Conservation (phyloP, 92 coral and sea anemone species). For the Hydrozoanthus gracilis region DNA sequence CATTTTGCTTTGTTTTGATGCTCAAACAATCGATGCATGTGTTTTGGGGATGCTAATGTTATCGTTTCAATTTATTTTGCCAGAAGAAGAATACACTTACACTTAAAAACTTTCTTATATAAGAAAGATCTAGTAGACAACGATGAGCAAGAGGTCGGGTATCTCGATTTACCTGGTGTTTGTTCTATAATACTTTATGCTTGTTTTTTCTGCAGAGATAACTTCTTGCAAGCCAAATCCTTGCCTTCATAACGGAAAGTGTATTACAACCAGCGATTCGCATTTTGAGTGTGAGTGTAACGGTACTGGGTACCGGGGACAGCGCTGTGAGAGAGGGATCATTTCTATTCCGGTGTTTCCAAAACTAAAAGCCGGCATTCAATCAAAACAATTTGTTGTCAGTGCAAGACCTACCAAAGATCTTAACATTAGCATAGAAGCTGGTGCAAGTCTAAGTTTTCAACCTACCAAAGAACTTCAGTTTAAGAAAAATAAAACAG, state of each 20-base stretch:
- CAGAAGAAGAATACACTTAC: too few relatives aligned
- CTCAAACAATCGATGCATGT: too few relatives aligned
- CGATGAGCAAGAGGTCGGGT: too few relatives aligned
- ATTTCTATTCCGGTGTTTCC: slow-evolving; percentile 58
- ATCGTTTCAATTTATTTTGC: too few relatives aligned
- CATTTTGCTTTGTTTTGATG: too few relatives aligned
- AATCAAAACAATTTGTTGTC: slow-evolving; percentile 36
- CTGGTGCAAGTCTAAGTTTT: not conserved
- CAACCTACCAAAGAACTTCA: slow-evolving; percentile 27
- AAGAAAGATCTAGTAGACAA: too few relatives aligned
- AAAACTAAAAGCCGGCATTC: slow-evolving; percentile 9
- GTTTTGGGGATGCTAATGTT: too few relatives aligned
- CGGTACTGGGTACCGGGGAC: too few relatives aligned
- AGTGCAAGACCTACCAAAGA: slow-evolving; percentile 42
- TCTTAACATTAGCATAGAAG: slow-evolving; percentile 6
- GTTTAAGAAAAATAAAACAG: not conserved
- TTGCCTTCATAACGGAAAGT: slow-evolving; percentile 56
- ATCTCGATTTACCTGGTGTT: too few relatives aligned
- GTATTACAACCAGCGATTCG: slow-evolving; percentile 30
- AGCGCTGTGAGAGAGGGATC: slow-evolving; percentile 50
- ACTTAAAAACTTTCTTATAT: too few relatives aligned
- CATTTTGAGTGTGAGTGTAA: slow-evolving; percentile 55
- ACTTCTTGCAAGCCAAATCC: slow-evolving; percentile 64
- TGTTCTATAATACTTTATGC: too few relatives aligned
- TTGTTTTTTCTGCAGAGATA: slow-evolving; percentile 8